A percentile compares a stretch with the other conserved stretches of the same genome.
Evolutionary conservation across 2,797 vertebrate genomes (phyloP).

Genomic region (Podarcis siculus): DNA sequence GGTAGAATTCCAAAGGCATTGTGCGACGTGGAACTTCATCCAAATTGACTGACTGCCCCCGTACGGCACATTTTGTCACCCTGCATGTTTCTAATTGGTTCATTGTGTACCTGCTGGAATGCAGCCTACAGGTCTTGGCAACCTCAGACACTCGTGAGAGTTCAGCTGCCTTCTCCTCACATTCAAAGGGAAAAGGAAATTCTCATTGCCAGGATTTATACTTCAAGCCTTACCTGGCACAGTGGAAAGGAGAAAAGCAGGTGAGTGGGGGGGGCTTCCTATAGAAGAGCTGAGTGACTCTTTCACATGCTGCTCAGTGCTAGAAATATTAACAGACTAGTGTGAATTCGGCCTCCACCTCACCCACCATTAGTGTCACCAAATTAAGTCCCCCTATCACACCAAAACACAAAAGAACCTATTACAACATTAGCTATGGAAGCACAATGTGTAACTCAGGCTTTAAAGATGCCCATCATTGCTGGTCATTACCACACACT

Average conservation of each 20-base stretch:
- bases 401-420: not conserved
- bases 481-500: not conserved
- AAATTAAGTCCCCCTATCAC: not conserved
- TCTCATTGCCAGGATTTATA: conserved; percentile 32
- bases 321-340: conserved; percentile 27
- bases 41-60: conserved; percentile 12
- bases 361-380: not conserved
- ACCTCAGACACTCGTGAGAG: conserved; percentile 51
- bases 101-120: conserved; percentile 62
- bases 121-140: conserved; percentile 67
- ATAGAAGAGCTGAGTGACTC: conserved; percentile 1
- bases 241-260: not conserved
- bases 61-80: conserved; percentile 65
- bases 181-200: conserved; percentile 35
- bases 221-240: conserved; percentile 31
- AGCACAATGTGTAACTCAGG: not conserved
- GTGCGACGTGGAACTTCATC: conserved; percentile 27
- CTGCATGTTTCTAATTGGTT: conserved; percentile 63
- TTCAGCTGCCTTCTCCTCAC: conserved; percentile 4
- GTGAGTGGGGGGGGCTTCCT: not conserved
- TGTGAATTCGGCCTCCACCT: not conserved
- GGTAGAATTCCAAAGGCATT: conserved; percentile 29
- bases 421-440: not conserved
- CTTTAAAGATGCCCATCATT: not conserved
- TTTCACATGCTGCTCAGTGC: conserved; percentile 30